Conservation (phyloP, 1,140 invertebrate genomes). For the Pseudomyrmex gracilis region DNA sequence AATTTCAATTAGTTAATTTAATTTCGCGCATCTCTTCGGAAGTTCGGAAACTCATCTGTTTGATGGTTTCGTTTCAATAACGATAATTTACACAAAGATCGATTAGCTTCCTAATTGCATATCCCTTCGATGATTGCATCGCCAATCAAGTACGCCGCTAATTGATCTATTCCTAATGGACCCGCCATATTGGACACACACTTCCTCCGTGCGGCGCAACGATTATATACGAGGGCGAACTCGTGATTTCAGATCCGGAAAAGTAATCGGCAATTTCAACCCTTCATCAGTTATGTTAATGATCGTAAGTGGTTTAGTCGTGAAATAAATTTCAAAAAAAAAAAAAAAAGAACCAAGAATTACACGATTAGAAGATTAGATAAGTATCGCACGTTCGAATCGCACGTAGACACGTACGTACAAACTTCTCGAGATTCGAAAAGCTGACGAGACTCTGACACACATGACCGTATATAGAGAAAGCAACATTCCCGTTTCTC, state of each 20-base stretch:
- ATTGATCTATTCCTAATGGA: constrained; percentile 75
- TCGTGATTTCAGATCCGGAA: constrained; percentile 35
- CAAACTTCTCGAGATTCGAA: constrained; percentile 8
- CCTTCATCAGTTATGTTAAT: no score
- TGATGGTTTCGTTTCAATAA: no score
- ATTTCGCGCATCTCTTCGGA: neutral
- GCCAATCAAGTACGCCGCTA: constrained; percentile 66
- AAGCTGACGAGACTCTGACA: constrained; percentile 65
- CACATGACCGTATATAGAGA: constrained; percentile 80
- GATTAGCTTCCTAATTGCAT: constrained; percentile 62
- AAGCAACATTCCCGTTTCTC: constrained; percentile 55
- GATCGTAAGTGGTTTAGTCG: no score
- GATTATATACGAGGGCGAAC: constrained; percentile 32
- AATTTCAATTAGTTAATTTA: neutral
- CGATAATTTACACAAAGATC: constrained; percentile 41
- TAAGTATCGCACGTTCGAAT: constrained; percentile 1
- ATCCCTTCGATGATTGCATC: constrained; percentile 61
- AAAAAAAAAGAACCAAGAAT: constrained; percentile 36
- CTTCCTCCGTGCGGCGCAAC: constrained; percentile 42
- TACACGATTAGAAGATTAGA: neutral
- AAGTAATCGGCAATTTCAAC: constrained; percentile 43
- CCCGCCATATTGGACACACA: constrained; percentile 45
- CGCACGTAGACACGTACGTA: neutral
- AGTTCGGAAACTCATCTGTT: neutral
- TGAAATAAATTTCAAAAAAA: no score